Evolutionary conservation across 2,888 invertebrate species (phyloP), one percentile per base, ranked within the genome.

Genomic region (Drosophila recens): DNA sequence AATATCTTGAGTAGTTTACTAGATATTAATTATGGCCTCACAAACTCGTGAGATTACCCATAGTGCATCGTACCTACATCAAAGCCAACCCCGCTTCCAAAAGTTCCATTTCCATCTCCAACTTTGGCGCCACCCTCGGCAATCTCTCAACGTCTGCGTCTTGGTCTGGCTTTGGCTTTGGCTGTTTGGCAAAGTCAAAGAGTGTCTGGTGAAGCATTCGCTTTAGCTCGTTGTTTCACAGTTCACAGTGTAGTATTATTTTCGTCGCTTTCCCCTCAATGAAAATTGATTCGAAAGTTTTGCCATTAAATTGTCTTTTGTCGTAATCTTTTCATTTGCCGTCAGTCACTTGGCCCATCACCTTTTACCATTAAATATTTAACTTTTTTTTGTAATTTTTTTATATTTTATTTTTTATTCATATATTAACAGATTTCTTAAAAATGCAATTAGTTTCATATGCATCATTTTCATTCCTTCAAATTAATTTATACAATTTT

Each of bases 381-480:
- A 54, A 65, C 69, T 54, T 58, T 27, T 51, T 65, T 56, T 34
- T 74, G 5, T 27, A 1, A 72, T 62, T 53, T 66, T 46, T 48
- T 59, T 64, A 72, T 70, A 73, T 67, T 53, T 48, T 66, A 34
- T 73, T 73, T 69, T 79, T 87, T 90, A 86, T 90, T 90, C 86
- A 90, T 91, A 86, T 91, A 89, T 91, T 91, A 91, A 91, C 91
- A 91, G 91, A 91, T 90, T 91, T 72, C 78, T 89, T 90, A 90
- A 90, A 91, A 91, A 91, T 91, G 89, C 89, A 90, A 84, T 90
- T 81, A 79, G 75, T 89, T 86, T 80, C 75, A 80, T 85, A 82
- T 86, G 82, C 89, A 85, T 87, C 82, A 74, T 68, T 74, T 45
- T 56, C 76, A 48, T 63, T 65, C 52, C 74, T 54, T 74, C 74